Base-by-base conservation (phyloP, 2,113 vertebrate species). In the Oncorhynchus mykiss region DNA sequence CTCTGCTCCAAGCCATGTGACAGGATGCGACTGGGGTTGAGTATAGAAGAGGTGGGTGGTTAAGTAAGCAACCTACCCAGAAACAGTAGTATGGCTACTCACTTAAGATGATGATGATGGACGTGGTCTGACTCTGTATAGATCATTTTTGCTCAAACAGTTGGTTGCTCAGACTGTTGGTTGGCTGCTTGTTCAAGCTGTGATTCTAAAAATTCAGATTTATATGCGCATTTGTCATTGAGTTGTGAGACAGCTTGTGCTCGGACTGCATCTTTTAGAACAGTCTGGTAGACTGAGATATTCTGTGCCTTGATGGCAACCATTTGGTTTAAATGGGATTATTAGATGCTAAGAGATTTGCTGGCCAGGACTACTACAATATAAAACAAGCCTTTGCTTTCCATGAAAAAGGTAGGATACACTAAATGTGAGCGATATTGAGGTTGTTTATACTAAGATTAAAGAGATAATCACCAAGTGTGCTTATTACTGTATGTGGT, bases 301-400 rank as follows among this genome's bases (percentile, higher is more conserved):
- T 45, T 45, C 39, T 45, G 68, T 20, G 70, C 71, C 83, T 25
- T 73, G 73, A 87, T 48, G 71, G 75, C 3, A 86, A 76, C 82
- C 71, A 79, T 88, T 80, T 73, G 78, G 72, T 87, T 87, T 85
- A 88, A 86, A 85, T 74, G 76, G 77, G 79, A 85, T 88, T 85
- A 84, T 89, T 78, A 78, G 66, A 31, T 82, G 39, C 80, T 84
- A 88, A 91, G 86, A 89, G 88, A 91, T 92, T 93, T 89, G 70
- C 78, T 92, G 88, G 78, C 80, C 77, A 83, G 77, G 73, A 59
- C 69, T 45, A 45, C 39, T 25, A 77, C 67, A 84, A 84, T 83
- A 82, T 65, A 81, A 83, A 75, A 71, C 39, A 45, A 45, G 9
- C 39, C 39, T 45, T 45, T 12, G 39, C 39, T 45, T 45, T 45